Base-by-base conservation (phyloP, 1,140 invertebrate genomes). In the Rhopalosiphum padi region DNA sequence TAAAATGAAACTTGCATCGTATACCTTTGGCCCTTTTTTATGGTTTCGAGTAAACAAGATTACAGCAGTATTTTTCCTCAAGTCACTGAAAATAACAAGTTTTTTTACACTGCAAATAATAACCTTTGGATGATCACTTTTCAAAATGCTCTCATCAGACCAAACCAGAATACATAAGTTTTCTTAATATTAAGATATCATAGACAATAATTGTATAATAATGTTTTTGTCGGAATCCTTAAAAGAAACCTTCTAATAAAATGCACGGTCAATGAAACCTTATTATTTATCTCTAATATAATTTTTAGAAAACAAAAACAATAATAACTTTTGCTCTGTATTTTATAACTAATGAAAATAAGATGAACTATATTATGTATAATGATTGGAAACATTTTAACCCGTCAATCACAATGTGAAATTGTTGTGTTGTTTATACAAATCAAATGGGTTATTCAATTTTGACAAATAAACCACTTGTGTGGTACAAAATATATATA, bases 11-110 rank as follows among this genome's bases (percentile, higher is more conserved):
- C 89, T 90, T 90, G 55, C 89, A 23, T 90, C 89, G 53, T 90
- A 90, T 90, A 90, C 89, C 89, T 90, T 90, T 90, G 89, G 89
- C 89, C 89, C 22, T 90, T 90, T 90, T 90, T 90, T 90, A 90
- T 68, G 53, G 89, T 90, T 68, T 90, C 53, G 41, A 60, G 55
- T 60, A 60, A 90, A 90, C 88, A 90, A 60, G 37, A 68, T 90
- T 90, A 90, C 25, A 43, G 37, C 89, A 43, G 25, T 68, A 68
- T 90, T 25, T 90, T 41, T 41, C 23, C 25, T 15, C n/a, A 15
- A 60, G 25, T 43, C 37, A 21, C 30, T 22, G 51, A 37, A 51
- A 53, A 88, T 51, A 88, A 60, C 53, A 43, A 60, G 37, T 90
- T 68, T 90, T 37, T 30, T 51, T 68, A 68, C 55, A 11, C 15